Conservation (phyloP, 2,888 invertebrate genomes). For the Catocala sponsa region DNA sequence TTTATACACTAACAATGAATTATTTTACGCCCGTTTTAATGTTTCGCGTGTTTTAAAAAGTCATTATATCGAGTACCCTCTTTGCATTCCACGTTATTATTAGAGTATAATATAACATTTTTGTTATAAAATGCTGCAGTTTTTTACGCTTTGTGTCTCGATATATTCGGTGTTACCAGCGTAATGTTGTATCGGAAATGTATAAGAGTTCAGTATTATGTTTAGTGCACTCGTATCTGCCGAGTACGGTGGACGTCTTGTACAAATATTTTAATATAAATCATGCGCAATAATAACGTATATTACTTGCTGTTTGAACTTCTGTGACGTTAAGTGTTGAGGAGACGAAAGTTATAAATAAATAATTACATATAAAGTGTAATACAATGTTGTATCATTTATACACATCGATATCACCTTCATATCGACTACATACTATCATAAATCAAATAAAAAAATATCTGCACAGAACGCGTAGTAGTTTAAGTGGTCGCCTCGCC, state of each 20-base stretch:
- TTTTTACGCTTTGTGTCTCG: conserved; percentile 58
- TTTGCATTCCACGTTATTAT: conserved; percentile 83
- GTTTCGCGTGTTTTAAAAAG: conserved; percentile 56
- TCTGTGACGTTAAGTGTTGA: conserved; percentile 75
- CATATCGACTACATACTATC: too few species aligned
- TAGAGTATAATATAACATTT: conserved; percentile 60
- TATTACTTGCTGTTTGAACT: conserved; percentile 74
- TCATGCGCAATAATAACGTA: conserved; percentile 61
- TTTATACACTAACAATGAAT: conserved; percentile 72
- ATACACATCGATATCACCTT: conserved; percentile 62
- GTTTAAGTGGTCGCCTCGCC: too few species aligned
- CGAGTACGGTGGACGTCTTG: conserved; percentile 45
- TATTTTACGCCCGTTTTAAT: conserved; percentile 67
- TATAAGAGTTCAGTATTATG: conserved; percentile 69
- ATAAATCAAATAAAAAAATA: too few species aligned
- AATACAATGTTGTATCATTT: conserved; percentile 60
- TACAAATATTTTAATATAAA: conserved; percentile 56
- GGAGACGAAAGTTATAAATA: conserved; percentile 77
- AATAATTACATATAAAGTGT: conserved; percentile 73
- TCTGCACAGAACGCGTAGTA: too few species aligned
- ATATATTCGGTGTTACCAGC: conserved; percentile 49
- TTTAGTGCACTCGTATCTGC: conserved; percentile 33
- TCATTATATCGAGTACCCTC: conserved; percentile 67
- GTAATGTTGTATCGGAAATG: conserved; percentile 51
- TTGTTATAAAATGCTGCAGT: conserved; percentile 49